A percentile compares a stretch with the other conserved stretches of the same genome.
Evolutionary conservation across 2,797 vertebrate genomes (phyloP).

Genomic region (Moxostoma hubbsi): DNA sequence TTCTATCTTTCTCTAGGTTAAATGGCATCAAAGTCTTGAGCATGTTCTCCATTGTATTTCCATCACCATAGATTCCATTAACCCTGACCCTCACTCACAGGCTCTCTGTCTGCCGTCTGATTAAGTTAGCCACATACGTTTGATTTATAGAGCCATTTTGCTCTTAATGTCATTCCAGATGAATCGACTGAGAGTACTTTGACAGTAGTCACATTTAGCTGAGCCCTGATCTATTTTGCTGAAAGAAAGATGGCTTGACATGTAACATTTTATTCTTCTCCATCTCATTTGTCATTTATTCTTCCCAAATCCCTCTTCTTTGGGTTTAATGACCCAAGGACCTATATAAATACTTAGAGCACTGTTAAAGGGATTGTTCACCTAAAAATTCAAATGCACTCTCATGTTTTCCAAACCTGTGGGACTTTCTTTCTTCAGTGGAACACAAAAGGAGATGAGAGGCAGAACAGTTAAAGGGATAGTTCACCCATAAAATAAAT

Average conservation of each 20-base stretch:
- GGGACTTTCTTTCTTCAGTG: too few relatives aligned
- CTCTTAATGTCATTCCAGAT: not conserved
- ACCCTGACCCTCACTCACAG: not conserved
- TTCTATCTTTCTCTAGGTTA: not conserved
- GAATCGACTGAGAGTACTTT: conserved; percentile 10
- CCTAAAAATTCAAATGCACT: too few relatives aligned
- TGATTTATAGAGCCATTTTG: not conserved
- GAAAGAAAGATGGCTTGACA: conserved; percentile 6
- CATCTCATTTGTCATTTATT: conserved; percentile 20
- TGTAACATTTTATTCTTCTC: conserved; percentile 19
- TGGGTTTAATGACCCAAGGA: not conserved
- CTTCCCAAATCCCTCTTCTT: not conserved
- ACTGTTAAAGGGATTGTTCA: not conserved
- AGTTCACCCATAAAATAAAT: too few relatives aligned
- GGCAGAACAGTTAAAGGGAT: too few relatives aligned
- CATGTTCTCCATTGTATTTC: conserved; percentile 14
- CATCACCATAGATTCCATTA: conserved; percentile 4
- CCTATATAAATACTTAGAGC: not conserved
- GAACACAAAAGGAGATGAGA: too few relatives aligned
- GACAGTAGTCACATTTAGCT: conserved; percentile 18
- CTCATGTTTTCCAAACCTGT: too few relatives aligned
- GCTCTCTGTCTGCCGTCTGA: conserved; percentile 14
- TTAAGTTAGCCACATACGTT: conserved; percentile 10
- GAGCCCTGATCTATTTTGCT: conserved; percentile 10
- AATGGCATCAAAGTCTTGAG: not conserved